Percentiles rank a stretch among this genome's conserved stretches.
phyloP scores from a whole-genome alignment of 2,888 invertebrate genomes.

The Dione juno region DNA sequence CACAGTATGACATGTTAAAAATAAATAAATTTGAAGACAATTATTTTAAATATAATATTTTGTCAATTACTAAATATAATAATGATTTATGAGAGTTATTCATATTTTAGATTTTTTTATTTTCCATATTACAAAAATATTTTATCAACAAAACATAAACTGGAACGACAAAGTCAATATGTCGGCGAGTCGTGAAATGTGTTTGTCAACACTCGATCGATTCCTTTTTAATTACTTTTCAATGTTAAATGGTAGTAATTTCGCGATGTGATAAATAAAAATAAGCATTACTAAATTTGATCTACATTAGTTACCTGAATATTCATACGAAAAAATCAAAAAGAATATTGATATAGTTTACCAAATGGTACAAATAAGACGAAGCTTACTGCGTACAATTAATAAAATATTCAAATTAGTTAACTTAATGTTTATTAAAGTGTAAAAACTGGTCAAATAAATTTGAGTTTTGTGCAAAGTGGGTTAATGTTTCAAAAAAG shows the following conservation, averaged over 20 bases:
- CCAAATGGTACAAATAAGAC: conserved; percentile 39
- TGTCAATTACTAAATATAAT: neutral
- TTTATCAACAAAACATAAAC: conserved; percentile 37
- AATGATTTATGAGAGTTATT: neutral
- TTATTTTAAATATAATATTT: neutral
- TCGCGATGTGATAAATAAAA: conserved; percentile 36
- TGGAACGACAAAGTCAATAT: conserved; percentile 48
- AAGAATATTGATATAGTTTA: conserved; percentile 23
- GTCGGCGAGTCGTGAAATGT: conserved; percentile 55
- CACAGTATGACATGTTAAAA: neutral
- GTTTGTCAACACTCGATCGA: conserved; percentile 79
- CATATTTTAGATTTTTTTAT: too few relatives aligned
- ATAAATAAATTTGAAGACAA: neutral
- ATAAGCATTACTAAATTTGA: conserved; percentile 37
- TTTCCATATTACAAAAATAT: neutral
- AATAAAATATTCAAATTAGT: conserved; percentile 31
- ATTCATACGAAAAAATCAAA: conserved; percentile 13
- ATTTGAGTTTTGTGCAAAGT: conserved; percentile 25
- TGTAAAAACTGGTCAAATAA: conserved; percentile 12
- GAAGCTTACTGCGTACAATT: conserved; percentile 35
- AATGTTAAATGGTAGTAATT: conserved; percentile 36
- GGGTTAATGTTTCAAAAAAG: conserved; percentile 30
- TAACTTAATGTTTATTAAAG: conserved; percentile 9
- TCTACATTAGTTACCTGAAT: conserved; percentile 13
- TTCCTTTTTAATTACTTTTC: conserved; percentile 53